Evolutionary conservation across 2,888 invertebrate genomes (phyloP), one percentile per base, ranked within the genome.

Genomic region (Chymomyza caudatula): DNA sequence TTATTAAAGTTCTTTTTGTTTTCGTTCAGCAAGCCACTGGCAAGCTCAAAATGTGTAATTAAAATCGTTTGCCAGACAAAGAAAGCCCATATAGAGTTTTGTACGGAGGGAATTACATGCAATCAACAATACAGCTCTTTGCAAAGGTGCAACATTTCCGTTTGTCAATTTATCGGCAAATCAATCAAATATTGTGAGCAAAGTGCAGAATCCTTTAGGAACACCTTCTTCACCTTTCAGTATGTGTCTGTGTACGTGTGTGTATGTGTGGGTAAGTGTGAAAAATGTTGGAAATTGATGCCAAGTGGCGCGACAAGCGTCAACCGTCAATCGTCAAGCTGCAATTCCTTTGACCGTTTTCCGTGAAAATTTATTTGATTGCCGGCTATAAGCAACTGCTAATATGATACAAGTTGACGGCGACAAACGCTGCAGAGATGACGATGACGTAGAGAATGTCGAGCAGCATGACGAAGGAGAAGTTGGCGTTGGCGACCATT

Each of bases 341-440:
- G 29, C 61, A 53, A 51, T 67, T 74, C 61, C 80, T 83, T 83
- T 83, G 80, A 81, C 83, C 83, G 83, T 63, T 78, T 75, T 71
- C 71, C 78, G 78, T 81, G 85, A 75, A 82, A 83, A 85, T 85
- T 83, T 83, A 85, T 85, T 83, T 83, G 85, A 83, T 83, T 83
- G 85, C 79, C 64, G 63, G 77, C 82, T 74, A 79, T 83, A 82
- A 83, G 83, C 75, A 77, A 81, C 77, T 76, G 69, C 82, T 81
- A 81, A 81, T 83, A 84, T 81, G 84, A 84, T 74, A 78, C 81
- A 81, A 69, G 78, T 66, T 63, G 77, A 71, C 3, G 19, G 29
- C 15, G 37, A 37, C 8, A 19, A 37, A 23, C 53, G 25, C 13
- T 8, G 23, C 29, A 6, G 53, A 53, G 60, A 60, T 51, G 56